Conservation (phyloP, 1,140 invertebrate genomes). For the Drosophila arawakana region DNA sequence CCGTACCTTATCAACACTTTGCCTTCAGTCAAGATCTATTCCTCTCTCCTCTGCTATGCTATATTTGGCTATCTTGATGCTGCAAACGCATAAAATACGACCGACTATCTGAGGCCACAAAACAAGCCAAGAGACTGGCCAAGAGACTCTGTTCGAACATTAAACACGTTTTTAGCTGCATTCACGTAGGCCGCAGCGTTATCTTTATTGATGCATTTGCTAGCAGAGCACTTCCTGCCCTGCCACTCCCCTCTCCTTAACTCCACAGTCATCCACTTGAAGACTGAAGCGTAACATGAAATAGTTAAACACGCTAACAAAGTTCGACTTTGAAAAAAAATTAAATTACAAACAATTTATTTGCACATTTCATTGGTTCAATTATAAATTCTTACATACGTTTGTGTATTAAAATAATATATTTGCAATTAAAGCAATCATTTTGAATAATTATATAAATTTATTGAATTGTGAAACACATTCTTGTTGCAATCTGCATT, state of each 20-base stretch:
- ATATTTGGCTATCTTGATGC: conserved; percentile 62
- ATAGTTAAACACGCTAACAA: conserved; percentile 24
- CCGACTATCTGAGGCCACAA: conserved; percentile 33
- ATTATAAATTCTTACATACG: conserved; percentile 3
- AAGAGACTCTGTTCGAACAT: conserved; percentile 10
- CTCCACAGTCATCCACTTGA: background rate
- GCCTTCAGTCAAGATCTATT: conserved; percentile 52
- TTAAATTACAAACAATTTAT: background rate
- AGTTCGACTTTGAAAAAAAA: conserved; percentile 1
- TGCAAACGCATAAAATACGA: conserved; percentile 48
- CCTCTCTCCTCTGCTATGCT: conserved; percentile 14
- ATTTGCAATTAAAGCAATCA: background rate
- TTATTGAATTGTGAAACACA: background rate
- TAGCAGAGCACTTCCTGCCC: conserved; percentile 30
- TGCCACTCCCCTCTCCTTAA: background rate
- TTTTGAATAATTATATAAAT: conserved; percentile 2
- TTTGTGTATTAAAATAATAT: conserved; percentile 1
- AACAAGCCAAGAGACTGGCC: conserved; percentile 32
- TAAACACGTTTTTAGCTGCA: conserved; percentile 49
- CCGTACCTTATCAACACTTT: conserved; percentile 70
- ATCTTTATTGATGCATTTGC: conserved; percentile 49
- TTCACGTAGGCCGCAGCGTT: conserved; percentile 46
- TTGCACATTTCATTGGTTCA: background rate
- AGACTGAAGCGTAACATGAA: conserved; percentile 26
- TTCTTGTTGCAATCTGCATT: background rate